Conservation (phyloP, 2,113 vertebrate genomes). For the Neogobius melanostomus region DNA sequence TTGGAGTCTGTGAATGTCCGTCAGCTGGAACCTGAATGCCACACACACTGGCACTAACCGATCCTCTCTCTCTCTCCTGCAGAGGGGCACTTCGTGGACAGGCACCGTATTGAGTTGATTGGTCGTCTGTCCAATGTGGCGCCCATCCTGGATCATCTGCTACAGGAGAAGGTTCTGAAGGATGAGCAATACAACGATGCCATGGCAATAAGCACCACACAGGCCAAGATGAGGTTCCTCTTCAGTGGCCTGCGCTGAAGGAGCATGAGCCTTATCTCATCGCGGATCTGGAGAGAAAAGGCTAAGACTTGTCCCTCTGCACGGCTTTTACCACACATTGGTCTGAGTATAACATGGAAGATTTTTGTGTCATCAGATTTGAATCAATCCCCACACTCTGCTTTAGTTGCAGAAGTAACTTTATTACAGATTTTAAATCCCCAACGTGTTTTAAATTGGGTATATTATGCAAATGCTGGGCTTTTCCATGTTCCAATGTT, state of each 20-base stretch:
- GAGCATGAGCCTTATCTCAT: not conserved
- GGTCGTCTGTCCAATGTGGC: not conserved
- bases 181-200: not conserved
- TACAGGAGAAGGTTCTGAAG: not conserved
- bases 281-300: not conserved
- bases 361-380: too few species aligned
- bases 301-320: not conserved
- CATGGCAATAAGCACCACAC: not conserved
- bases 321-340: too few species aligned
- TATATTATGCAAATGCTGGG: too few species aligned
- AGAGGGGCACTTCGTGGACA: conserved; percentile 1
- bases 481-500: too few species aligned
- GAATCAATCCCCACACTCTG: too few species aligned
- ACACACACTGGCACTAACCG: too few species aligned
- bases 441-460: too few species aligned
- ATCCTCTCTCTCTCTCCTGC: conserved; percentile 1
- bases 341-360: too few species aligned
- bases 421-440: too few species aligned
- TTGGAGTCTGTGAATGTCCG: too few species aligned
- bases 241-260: not conserved
- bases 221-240: not conserved
- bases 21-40: too few species aligned
- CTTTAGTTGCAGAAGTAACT: too few species aligned
- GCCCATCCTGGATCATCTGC: not conserved
- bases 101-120: not conserved